phyloP scores from a whole-genome alignment of 2,888 invertebrate genomes.

The Cephonodes hylas region DNA sequence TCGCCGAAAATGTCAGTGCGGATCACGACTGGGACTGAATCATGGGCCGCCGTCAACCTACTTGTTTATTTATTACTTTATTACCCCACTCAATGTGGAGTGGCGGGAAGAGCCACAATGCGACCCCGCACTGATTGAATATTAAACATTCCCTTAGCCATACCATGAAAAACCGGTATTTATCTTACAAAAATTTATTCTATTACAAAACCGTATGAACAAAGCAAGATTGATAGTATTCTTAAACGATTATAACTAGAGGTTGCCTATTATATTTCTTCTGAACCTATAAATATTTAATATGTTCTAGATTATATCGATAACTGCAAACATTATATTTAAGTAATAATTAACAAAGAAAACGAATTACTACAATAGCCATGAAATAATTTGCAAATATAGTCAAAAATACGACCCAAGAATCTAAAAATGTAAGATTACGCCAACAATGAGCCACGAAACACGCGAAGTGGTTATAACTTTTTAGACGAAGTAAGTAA shows the following conservation, averaged over 20 bases:
- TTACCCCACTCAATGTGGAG: constrained; percentile 67
- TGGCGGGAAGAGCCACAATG: constrained; percentile 64
- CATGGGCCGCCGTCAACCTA: constrained; percentile 42
- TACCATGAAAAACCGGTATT: constrained; percentile 20
- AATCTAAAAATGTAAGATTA: neutral
- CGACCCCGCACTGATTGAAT: constrained; percentile 66
- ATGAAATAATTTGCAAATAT: neutral
- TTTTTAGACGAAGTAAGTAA: neutral
- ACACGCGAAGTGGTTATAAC: neutral
- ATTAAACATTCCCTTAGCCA: constrained; percentile 56
- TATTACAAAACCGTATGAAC: neutral
- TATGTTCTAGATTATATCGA: too few relatives aligned
- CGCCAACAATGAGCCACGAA: neutral
- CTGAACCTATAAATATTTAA: too few relatives aligned
- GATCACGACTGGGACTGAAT: constrained; percentile 28
- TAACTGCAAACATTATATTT: too few relatives aligned
- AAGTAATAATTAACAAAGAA: too few relatives aligned
- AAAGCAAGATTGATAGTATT: neutral
- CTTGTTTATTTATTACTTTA: constrained; percentile 74
- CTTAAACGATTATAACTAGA: neutral
- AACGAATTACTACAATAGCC: neutral
- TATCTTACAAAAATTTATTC: neutral
- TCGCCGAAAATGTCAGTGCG: constrained; percentile 34
- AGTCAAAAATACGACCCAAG: neutral
- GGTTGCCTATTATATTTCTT: neutral